Evolutionary conservation across 2,888 invertebrate species (phyloP), one percentile per base, ranked within the genome.

Genomic region (Biston stratarius): DNA sequence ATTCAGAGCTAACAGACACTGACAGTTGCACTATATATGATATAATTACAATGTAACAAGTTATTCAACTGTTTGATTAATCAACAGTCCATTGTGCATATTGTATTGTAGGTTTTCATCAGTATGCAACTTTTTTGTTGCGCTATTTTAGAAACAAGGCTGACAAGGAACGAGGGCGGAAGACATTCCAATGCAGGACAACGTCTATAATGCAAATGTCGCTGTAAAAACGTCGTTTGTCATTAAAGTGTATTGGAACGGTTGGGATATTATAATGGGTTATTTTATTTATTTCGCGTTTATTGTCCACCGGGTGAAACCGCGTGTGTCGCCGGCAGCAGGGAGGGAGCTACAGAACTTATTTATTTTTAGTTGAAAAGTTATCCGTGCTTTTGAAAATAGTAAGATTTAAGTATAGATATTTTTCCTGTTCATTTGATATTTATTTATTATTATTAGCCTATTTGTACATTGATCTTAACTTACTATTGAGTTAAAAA

Each of bases 271-370:
- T 49, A 78, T 79, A 45, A 82, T 82, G 80, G 81, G 79, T 81
- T 82, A 64, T 83, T 84, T 83, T 80, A 80, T 78, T 69, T 76
- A 70, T 73, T 78, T 77, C 74, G 78, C 81, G 74, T 86, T 85
- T 70, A 82, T 83, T 88, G 87, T 85, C 83, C 83, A 81, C 77
- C 78, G 78, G 81, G 55, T 64, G 55, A 44, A 79, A 48, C 73
- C 73, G 81, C 85, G 88, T 87, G 83, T 88, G 80, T 81, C 84
- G 83, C 81, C 79, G 78, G 77, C 62, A 10, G 78, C 89, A 90
- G 89, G 82, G 82, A 67, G 67, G 86, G 76, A 87, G 3, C 81
- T 80, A 33, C 6, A 24, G 12, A 44, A 10, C 8, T 6, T n/a
- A 24, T 34, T 44, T n/a, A n/a, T 56, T 52, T 24, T 33, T 7